Evolutionary conservation across 2,888 invertebrate genomes (phyloP).

Genomic region (Entomobrya multifasciata): DNA sequence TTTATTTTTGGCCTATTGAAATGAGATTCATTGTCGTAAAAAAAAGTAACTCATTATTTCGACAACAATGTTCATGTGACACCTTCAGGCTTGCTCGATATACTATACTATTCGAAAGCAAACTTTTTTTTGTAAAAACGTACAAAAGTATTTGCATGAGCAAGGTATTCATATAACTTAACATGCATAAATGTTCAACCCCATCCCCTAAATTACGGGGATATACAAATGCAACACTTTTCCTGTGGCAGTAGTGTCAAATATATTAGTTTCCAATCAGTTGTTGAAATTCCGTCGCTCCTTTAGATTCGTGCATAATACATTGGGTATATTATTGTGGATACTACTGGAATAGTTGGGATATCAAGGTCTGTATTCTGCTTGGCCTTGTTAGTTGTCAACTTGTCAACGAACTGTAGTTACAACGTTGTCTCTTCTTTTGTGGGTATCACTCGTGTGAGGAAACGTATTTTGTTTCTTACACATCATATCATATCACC

Average conservation of each 20-base stretch:
- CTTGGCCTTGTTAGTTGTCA: slow-evolving; percentile 70
- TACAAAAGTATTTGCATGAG: neutral
- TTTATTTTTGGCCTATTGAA: too few species aligned
- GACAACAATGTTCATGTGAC: slow-evolving; percentile 40
- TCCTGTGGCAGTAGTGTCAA: neutral
- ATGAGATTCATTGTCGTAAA: neutral
- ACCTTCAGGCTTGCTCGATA: too few species aligned
- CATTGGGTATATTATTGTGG: slow-evolving; percentile 31
- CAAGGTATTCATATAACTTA: too few species aligned
- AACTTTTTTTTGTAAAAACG: neutral
- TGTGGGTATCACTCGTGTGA: neutral
- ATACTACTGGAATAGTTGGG: slow-evolving; percentile 52
- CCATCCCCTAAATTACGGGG: too few species aligned
- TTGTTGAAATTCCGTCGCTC: too few species aligned
- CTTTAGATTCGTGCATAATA: neutral
- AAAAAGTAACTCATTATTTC: neutral
- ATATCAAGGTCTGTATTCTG: slow-evolving; percentile 55
- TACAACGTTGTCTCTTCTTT: neutral
- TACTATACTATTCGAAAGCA: too few species aligned
- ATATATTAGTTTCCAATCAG: neutral
- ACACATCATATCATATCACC: neutral
- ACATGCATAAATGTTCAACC: too few species aligned
- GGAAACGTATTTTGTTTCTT: neutral
- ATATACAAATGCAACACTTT: neutral
- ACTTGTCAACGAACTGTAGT: slow-evolving; percentile 47